Conservation (phyloP, 2,888 invertebrate species). For the Antheraea assamensis region DNA sequence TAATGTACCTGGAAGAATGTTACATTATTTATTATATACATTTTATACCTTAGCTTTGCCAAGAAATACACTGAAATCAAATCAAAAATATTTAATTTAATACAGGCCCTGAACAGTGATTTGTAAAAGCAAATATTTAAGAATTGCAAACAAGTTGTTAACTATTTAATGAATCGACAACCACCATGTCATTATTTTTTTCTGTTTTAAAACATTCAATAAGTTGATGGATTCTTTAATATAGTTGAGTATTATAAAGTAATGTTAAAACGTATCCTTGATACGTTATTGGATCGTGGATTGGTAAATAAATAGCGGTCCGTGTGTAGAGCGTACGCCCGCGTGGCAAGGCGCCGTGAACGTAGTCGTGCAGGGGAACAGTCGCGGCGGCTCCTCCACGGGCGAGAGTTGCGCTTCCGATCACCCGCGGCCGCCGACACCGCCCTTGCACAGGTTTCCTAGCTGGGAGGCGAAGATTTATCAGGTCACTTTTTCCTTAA, state of each 20-base stretch:
- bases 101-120: too few relatives aligned
- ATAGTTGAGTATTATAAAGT: neutral
- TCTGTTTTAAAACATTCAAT: neutral
- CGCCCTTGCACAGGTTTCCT: conserved; percentile 94
- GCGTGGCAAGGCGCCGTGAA: conserved; percentile 79
- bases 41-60: too few relatives aligned
- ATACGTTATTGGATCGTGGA: neutral
- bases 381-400: conserved; percentile 82
- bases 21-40: too few relatives aligned
- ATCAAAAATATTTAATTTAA: too few relatives aligned
- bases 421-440: conserved; percentile 88
- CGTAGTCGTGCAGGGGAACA: conserved; percentile 73
- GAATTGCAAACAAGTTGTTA: too few relatives aligned
- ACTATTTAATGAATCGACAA: too few relatives aligned
- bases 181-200: too few relatives aligned
- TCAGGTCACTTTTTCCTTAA: conserved; percentile 81
- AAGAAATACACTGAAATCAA: too few relatives aligned
- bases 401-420: conserved; percentile 71
- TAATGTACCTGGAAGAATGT: too few relatives aligned
- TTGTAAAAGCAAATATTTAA: too few relatives aligned
- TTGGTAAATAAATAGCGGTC: neutral
- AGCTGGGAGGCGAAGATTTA: conserved; percentile 98
- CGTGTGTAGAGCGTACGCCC: conserved; percentile 69
- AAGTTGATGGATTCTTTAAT: neutral
- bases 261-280: neutral